Base-by-base conservation (phyloP, 2,113 vertebrate species). In the Hiodon alosoides region DNA sequence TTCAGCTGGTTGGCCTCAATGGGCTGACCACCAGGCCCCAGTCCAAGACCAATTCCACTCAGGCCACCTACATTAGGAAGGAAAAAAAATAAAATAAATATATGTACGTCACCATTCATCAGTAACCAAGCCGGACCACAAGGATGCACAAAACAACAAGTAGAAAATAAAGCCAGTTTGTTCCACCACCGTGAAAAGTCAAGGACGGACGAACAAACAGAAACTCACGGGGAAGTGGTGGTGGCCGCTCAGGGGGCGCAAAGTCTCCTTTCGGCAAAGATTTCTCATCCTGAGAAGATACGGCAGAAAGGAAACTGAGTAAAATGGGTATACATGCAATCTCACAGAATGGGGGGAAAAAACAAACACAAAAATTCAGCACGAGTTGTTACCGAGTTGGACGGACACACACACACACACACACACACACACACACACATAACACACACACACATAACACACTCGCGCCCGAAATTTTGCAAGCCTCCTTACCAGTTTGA, bases 1-100 rank as follows among this genome's bases (percentile, higher is more conserved):
- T 94, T 98, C 80, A 99, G 83, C 73, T 96, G 94, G 80, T 92
- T 90, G 79, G 96, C 93, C 89, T 97, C 96, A 69, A 99, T 96
- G 54, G 97, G 97, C 82, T 98, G 94, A 60, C 97, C 97, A 84
- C 95, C 96, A 78, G 96, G 97, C 81, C 97, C 97, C 82, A 99
- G 86, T 3, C 97, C 97, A 86, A 98, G 92, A 79, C 97, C 96
- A 83, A 99, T 88, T 73, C 97, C 95, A 88, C 95, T 97, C 80
- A 99, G 91, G 66, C 97, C 97, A 91, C 96, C 97, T 98, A 76
- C 79, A 78, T 77, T 77, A 31, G 76, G 31, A 31, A 2, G 31
- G 31, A 31, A 31, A 60, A 7, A n/a, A n/a, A n/a, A n/a, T n/a
- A n/a, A n/a, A 17, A 3, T 77, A 9, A 64, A 0, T 11, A 69